Conservation (phyloP, 1,140 invertebrate species). For the Yoshiicerus persimilis region DNA sequence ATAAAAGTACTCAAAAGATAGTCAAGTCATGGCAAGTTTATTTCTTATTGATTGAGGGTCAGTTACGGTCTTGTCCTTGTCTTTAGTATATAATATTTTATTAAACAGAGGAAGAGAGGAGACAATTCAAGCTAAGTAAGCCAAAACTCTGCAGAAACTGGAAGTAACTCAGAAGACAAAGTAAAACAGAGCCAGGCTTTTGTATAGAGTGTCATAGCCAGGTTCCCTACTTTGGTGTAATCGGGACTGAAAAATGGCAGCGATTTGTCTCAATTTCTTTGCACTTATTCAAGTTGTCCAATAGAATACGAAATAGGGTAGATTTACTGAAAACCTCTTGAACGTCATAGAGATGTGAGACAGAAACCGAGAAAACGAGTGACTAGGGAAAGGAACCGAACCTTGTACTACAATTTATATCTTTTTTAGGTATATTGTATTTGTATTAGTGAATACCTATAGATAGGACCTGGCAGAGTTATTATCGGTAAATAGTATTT, state of each 20-base stretch:
- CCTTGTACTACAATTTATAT: not conserved
- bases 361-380: not conserved
- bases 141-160: no score
- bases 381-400: not conserved
- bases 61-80: not conserved
- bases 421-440: not conserved
- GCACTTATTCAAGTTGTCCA: not conserved
- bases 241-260: not conserved
- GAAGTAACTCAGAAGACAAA: no score
- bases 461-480: no score
- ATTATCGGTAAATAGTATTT: not conserved
- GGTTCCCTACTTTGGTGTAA: not conserved
- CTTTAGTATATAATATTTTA: not conserved
- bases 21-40: not conserved
- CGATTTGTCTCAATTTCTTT: not conserved
- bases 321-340: not conserved
- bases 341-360: not conserved
- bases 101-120: not conserved
- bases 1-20: no score
- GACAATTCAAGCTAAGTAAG: not conserved
- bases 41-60: not conserved
- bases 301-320: not conserved
- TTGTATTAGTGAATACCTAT: no score
- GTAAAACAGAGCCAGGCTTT: not conserved
- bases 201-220: not conserved